Evolutionary conservation across 2,113 vertebrate species (phyloP).

Genomic region (Nannospalax galili): DNA sequence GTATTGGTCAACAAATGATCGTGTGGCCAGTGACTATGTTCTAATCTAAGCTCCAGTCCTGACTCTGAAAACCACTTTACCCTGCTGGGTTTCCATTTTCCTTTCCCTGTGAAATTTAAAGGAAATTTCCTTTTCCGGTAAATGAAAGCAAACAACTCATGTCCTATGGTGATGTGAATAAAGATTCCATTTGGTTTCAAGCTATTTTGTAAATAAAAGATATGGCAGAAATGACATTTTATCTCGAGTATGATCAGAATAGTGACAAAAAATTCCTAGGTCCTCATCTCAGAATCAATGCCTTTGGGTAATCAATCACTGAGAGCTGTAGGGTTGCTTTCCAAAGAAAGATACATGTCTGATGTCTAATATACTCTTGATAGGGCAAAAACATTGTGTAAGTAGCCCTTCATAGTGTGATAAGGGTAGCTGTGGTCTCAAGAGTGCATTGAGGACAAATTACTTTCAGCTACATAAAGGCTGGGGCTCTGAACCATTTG

Average conservation of each 20-base stretch:
- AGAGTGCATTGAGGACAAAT: background rate
- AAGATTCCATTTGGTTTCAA: constrained; percentile 52
- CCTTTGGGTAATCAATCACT: background rate
- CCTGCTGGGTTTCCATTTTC: background rate
- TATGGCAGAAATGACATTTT: background rate
- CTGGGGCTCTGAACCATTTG: background rate
- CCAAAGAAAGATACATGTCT: background rate
- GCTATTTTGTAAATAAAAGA: constrained; percentile 47
- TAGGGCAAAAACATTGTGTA: background rate
- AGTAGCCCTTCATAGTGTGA: background rate
- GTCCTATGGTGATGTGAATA: constrained; percentile 16
- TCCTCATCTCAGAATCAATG: background rate
- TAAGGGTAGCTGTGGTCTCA: background rate
- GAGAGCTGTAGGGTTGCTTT: background rate
- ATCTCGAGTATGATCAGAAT: background rate
- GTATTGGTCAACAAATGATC: background rate
- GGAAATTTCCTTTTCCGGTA: constrained; percentile 38
- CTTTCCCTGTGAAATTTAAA: background rate
- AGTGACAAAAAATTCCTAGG: background rate
- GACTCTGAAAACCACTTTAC: constrained; percentile 10
- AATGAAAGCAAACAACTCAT: constrained; percentile 38
- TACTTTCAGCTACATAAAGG: background rate
- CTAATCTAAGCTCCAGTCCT: background rate
- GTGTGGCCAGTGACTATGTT: background rate
- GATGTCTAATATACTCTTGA: background rate